Evolutionary conservation across 2,888 invertebrate genomes (phyloP), one percentile per base, ranked within the genome.

Genomic region (Lepidocyrtinus sp.): DNA sequence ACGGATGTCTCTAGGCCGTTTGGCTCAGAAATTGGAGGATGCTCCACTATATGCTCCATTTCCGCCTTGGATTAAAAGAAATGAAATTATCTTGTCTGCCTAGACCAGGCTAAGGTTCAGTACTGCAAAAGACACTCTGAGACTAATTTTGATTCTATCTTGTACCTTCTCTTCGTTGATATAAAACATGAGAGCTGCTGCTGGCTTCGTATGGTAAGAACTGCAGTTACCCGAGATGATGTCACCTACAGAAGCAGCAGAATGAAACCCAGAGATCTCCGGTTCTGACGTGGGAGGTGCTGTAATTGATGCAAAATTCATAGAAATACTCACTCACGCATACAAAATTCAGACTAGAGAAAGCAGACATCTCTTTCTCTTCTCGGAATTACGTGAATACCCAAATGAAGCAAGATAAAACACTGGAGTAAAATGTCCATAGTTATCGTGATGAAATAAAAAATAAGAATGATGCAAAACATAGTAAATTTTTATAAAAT

Each of bases 111-210:
- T n/a, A n/a, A n/a, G n/a, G n/a, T n/a, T n/a, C n/a, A n/a, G n/a
- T n/a, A n/a, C n/a, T n/a, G n/a, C n/a, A n/a, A n/a, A n/a, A n/a
- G n/a, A n/a, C n/a, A n/a, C n/a, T n/a, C n/a, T n/a, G n/a, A n/a
- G n/a, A n/a, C n/a, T n/a, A n/a, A n/a, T n/a, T n/a, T n/a, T n/a
- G n/a, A n/a, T n/a, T n/a, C n/a, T n/a, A n/a, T n/a, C n/a, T n/a
- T n/a, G n/a, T 82, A 86, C 86, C 82, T 85, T 86, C 67, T 83
- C 78, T 15, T 93, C 94, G 88, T 94, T 94, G 88, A 94, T 93
- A 89, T 93, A 94, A 94, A 94, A 94, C 88, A 93, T 93, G 45
- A 94, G 91, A 82, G 92, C 90, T 22, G 94, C 93, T 27, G 93
- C 93, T 26, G 94, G 94, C 88, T 93, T 93, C 78, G 94, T 94